Percentiles rank a stretch among this genome's conserved stretches.
phyloP scores from a whole-genome alignment of 2,113 vertebrate genomes.

The Aplodontia rufa region DNA sequence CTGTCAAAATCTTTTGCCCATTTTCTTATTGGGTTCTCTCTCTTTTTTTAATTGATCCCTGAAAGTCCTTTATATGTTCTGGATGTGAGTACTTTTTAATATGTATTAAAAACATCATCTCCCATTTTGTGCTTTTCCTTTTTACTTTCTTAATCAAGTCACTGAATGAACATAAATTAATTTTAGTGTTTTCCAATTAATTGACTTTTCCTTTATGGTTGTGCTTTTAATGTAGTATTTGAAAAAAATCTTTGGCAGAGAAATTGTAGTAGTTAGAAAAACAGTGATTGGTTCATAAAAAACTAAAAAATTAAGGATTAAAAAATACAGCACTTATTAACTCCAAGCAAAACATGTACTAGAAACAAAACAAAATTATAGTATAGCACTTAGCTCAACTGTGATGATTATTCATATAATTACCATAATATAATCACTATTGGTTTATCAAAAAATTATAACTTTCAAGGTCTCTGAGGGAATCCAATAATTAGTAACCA shows the following conservation, averaged over 20 bases:
- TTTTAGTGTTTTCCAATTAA: not conserved
- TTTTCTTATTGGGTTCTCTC: not conserved
- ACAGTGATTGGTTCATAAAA: not conserved
- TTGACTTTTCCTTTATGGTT: not conserved
- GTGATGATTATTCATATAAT: conserved; percentile 8
- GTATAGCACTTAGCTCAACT: not conserved
- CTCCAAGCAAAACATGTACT: not conserved
- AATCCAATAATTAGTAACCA: not conserved
- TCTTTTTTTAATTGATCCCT: not conserved
- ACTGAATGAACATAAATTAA: not conserved
- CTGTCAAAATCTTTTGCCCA: not conserved
- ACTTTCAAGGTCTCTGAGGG: not conserved
- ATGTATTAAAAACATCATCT: not conserved
- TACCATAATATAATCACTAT: not conserved
- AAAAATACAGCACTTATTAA: not conserved
- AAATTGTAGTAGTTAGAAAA: not conserved
- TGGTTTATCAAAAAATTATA: not conserved
- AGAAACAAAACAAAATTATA: conserved; percentile 11
- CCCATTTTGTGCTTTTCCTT: not conserved
- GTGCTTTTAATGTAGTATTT: not conserved
- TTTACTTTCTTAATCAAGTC: not conserved
- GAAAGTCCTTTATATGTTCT: not conserved
- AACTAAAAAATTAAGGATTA: not conserved
- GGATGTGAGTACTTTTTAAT: not conserved
- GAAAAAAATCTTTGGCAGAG: conserved; percentile 7